Evolutionary conservation across 2,113 vertebrate species (phyloP).

Genomic region (Ptilonorhynchus violaceus): DNA sequence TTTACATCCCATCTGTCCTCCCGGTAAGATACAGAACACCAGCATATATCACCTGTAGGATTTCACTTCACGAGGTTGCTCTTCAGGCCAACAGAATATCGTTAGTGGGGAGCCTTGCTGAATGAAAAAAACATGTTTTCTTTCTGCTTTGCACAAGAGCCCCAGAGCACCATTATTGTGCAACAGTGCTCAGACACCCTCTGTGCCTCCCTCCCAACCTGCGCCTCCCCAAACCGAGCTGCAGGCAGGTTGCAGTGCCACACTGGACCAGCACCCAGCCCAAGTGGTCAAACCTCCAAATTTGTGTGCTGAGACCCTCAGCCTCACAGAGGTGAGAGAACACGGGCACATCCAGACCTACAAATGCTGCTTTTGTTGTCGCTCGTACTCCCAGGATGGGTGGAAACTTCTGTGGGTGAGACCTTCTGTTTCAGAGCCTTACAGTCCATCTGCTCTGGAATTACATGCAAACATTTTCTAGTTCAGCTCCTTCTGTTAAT

Average conservation of each 20-base stretch:
- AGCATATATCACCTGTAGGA: background rate
- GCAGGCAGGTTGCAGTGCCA: background rate
- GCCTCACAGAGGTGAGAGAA: background rate
- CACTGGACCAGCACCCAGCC: background rate
- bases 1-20: background rate
- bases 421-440: slow-evolving; percentile 65
- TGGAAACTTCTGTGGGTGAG: slow-evolving; percentile 59
- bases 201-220: background rate
- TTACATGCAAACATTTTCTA: slow-evolving; percentile 45
- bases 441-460: slow-evolving; percentile 63
- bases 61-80: background rate
- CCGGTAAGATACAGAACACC: background rate
- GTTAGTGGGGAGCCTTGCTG: background rate
- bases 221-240: background rate
- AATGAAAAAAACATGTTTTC: background rate
- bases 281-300: background rate
- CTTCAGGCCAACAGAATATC: background rate
- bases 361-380: slow-evolving; percentile 15
- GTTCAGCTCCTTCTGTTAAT: slow-evolving; percentile 63
- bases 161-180: background rate
- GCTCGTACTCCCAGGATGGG: slow-evolving; percentile 8
- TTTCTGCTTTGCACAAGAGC: background rate
- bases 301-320: background rate
- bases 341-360: background rate
- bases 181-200: background rate